These are phyloP conservation scores for Cephalopachus bancanus DNA, from an alignment of 2,797 vertebrate species.

Conservation along the genomic window DNA sequence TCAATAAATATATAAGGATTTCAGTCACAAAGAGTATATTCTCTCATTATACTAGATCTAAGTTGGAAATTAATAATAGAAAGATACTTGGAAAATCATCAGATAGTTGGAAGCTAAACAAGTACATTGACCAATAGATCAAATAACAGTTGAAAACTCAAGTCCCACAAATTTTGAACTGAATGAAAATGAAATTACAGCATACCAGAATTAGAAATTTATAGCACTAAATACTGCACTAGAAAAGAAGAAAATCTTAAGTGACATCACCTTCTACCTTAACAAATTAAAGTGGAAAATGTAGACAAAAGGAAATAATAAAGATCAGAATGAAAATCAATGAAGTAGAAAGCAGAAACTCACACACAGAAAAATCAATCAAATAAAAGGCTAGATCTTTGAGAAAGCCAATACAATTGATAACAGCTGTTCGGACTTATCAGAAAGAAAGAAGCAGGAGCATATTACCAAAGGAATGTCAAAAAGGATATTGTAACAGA, in stretches of 20 bases:
- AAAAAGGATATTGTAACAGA: neutral
- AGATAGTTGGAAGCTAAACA: neutral
- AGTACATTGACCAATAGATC: neutral
- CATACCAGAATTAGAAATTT: neutral
- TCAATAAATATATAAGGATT: neutral
- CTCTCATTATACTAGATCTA: neutral
- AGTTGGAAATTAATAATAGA: neutral
- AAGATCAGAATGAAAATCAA: conserved; percentile 7
- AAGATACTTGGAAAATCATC: neutral
- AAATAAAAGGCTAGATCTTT: neutral
- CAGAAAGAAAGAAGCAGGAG: neutral
- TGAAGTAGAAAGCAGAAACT: neutral
- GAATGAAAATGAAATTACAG: neutral
- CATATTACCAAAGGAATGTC: neutral
- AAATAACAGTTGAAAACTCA: neutral
- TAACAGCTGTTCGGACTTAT: neutral
- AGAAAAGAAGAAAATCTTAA: neutral
- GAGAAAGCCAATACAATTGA: neutral
- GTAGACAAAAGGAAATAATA: neutral
- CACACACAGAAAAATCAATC: neutral
- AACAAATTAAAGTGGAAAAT: neutral
- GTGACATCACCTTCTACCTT: neutral
- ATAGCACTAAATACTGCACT: neutral
- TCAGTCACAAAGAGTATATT: neutral
- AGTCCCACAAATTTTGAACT: neutral